Evolutionary conservation across 2,888 invertebrate genomes (phyloP).

Genomic region (Crematogaster levior): DNA sequence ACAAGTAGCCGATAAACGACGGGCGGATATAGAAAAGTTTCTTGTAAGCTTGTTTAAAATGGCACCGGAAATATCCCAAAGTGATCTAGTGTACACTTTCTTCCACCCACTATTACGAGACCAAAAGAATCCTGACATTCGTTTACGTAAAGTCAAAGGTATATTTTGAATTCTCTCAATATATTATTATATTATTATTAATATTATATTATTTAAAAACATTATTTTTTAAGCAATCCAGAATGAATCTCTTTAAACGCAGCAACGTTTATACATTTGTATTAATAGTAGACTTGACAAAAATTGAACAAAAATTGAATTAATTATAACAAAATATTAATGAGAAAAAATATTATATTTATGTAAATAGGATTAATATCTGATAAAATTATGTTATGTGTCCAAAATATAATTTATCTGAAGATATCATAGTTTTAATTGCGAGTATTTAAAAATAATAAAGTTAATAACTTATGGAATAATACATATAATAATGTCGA

Average conservation of each 20-base stretch:
- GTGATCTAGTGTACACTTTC: conserved; percentile 98
- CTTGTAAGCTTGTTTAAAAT: conserved; percentile 94
- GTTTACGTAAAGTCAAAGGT: conserved; percentile 93
- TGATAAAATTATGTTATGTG: neutral
- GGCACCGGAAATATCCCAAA: conserved; percentile 97
- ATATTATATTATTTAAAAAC: too few relatives aligned
- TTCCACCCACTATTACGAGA: conserved; percentile 98
- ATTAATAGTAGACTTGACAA: neutral
- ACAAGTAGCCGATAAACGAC: conserved; percentile 97
- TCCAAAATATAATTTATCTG: conserved; percentile 4
- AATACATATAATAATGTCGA: neutral
- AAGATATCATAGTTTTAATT: neutral
- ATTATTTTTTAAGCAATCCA: neutral
- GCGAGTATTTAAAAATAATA: neutral
- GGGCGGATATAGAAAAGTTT: conserved; percentile 95
- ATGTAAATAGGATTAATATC: neutral
- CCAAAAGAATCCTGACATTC: conserved; percentile 95
- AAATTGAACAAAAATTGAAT: neutral
- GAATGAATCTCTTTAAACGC: neutral
- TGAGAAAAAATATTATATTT: neutral
- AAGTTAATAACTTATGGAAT: neutral
- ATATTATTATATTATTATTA: neutral
- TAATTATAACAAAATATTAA: neutral
- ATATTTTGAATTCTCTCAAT: conserved; percentile 55
- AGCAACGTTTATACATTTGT: neutral